Evolutionary conservation across 2,797 vertebrate species (phyloP), one percentile per base, ranked within the genome.

Genomic region (Gymnoscopelus microlampas): DNA sequence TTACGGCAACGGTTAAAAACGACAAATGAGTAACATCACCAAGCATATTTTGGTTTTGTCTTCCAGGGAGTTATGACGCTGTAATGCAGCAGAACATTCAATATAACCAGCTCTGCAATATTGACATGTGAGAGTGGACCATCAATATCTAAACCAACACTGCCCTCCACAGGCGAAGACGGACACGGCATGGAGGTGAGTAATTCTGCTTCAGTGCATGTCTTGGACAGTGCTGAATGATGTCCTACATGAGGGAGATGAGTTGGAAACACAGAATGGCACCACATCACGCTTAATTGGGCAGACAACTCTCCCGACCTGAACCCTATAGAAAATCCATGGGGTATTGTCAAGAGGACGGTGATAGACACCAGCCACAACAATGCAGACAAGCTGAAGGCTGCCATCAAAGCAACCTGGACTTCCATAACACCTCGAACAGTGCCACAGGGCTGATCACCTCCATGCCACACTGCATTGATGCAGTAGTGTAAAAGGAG

Each of bases 161-260:
- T 93, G 92, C 92, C 92, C 86, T 79, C 93, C 84, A 64, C 66
- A 88, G 93, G 87, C 50, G 7, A 14, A 68, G 32, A 26, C 7
- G 47, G 47, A 39, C 14, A 78, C 2, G 47, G 60, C 79, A 74
- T 19, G 35, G 57, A 47, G 8, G 26, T 2, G 23, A 48, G 19
- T 10, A 59, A 11, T 11, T 13, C 8, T 4, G 24, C 39, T 44
- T 35, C n/a, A 51, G n/a, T 51, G 50, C 50, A 13, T n/a, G 50
- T 4, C n/a, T 51, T 51, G 12, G 14, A 53, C 23, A 8, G 47
- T 24, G 48, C 49, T 51, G 19, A 19, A 19, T 19, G 26, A 44
- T 44, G 39, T 44, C 39, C 39, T 44, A 44, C 39, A 44, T 10
- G 9, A 9, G 6, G 48, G 49, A 32, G 61, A 24, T 9, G 48